Evolutionary conservation across 92 coral and sea anemone genomes (phyloP), one percentile per base, ranked within the genome.

Genomic region (Diadumene lineata): DNA sequence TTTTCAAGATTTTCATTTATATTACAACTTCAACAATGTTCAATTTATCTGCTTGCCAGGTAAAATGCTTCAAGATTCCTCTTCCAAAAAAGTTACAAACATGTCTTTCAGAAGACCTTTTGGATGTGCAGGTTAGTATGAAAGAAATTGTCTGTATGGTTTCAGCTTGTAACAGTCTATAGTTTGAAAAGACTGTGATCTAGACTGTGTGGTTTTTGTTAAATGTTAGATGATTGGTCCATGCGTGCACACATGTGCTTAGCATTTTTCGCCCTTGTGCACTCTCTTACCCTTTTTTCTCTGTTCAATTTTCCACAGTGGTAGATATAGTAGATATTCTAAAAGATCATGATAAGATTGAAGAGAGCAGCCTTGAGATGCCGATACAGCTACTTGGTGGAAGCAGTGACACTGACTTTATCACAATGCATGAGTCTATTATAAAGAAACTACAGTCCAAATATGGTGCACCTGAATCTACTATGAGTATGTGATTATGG

Each of bases 71-170:
- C 77, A 77, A 28, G 98, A 94, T 56, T 84, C 79, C 53, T 90
- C 98, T 15, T 64, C 84, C 53, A 94, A 84, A 56, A 94, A 88
- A 69, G 87, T 81, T 21, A 76, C 92, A 11, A 72, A 84, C 13
- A 58, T 77, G n/a, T 83, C 85, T 7, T 94, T 78, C 61, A 82
- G 98, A 66, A 73, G 98, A 72, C 98, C 98, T 23, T 91, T 66
- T 76, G 98, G 94, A 22, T 94, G 98, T 85, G 98, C 94, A 72
- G 93, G 98, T 94, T 63, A 79, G 81, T 58, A n/a, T n/a, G n/a
- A n/a, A n/a, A n/a, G n/a, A n/a, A n/a, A n/a, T n/a, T n/a, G n/a
- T n/a, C n/a, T n/a, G n/a, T n/a, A n/a, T n/a, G n/a, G n/a, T n/a
- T n/a, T n/a, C n/a, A n/a, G n/a, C n/a, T n/a, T n/a, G n/a, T n/a